These are phyloP conservation scores for Capra hircus DNA, from an alignment of 2,113 vertebrate species.

Conservation along the genomic window DNA sequence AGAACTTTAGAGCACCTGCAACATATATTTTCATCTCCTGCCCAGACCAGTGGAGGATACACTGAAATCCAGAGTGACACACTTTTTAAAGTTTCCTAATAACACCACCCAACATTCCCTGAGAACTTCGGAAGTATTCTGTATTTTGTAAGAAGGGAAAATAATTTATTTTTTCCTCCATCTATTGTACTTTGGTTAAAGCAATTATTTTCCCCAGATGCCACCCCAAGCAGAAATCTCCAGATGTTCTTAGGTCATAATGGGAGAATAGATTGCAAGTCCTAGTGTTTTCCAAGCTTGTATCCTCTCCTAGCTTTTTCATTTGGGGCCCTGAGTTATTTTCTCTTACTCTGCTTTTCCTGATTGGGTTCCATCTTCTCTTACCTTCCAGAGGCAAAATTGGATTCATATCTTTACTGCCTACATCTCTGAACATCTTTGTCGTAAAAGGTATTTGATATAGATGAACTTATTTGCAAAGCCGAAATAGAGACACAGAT, in stretches of 20 bases:
- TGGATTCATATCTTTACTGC: neutral
- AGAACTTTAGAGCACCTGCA: neutral
- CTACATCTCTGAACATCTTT: neutral
- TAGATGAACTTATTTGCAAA: neutral
- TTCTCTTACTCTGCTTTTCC: neutral
- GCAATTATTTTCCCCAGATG: constrained; percentile 46
- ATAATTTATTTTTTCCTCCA: constrained; percentile 40
- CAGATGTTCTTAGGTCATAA: constrained; percentile 51
- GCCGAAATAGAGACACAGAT: neutral
- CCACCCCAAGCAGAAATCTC: constrained; percentile 49
- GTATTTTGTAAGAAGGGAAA: constrained; percentile 14
- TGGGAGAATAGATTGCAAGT: neutral
- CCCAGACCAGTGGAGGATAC: constrained; percentile 1
- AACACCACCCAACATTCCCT: constrained; percentile 20
- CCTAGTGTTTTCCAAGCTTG: neutral
- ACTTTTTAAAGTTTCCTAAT: constrained; percentile 40
- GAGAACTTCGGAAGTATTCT: constrained; percentile 23
- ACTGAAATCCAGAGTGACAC: neutral
- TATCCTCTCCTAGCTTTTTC: neutral
- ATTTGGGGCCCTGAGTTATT: neutral
- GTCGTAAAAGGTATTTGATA: neutral
- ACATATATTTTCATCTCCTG: constrained; percentile 47
- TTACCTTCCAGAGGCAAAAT: neutral
- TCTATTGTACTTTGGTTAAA: constrained; percentile 48
- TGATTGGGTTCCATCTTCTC: neutral